These are phyloP conservation scores for Brachionus sp. DNA, from an alignment of 1,140 invertebrate species.

Conservation along the genomic window DNA sequence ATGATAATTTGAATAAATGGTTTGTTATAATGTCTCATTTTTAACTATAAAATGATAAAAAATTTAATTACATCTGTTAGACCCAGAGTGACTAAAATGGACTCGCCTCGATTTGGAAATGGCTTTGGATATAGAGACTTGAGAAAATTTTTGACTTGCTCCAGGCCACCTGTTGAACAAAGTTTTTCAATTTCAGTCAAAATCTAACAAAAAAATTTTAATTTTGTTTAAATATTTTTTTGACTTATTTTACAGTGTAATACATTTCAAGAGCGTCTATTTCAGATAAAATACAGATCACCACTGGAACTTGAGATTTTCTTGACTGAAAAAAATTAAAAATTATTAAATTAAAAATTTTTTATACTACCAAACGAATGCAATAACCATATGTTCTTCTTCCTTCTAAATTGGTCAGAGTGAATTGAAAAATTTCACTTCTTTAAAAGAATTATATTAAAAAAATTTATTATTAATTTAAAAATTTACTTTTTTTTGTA, in stretches of 20 bases:
- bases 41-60: background rate
- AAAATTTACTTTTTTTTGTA: constrained; percentile 22
- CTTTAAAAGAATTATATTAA: background rate
- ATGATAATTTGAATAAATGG: too few species aligned
- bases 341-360: background rate
- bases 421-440: constrained; percentile 41
- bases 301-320: constrained; percentile 23
- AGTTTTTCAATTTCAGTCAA: constrained; percentile 5
- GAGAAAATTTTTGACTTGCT: constrained; percentile 14
- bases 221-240: background rate
- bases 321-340: background rate
- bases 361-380: constrained; percentile 21
- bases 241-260: constrained; percentile 2
- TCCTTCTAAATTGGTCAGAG: constrained; percentile 37
- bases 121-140: background rate
- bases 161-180: background rate
- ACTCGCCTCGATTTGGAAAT: constrained; percentile 30
- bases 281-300: constrained; percentile 37
- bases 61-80: background rate
- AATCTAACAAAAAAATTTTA: background rate
- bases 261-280: constrained; percentile 45
- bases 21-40: too few species aligned
- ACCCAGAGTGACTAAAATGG: background rate
- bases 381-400: constrained; percentile 41
- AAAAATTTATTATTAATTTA: background rate